phyloP scores from a whole-genome alignment of 2,113 vertebrate species.

The Acanthochromis polyacanthus region DNA sequence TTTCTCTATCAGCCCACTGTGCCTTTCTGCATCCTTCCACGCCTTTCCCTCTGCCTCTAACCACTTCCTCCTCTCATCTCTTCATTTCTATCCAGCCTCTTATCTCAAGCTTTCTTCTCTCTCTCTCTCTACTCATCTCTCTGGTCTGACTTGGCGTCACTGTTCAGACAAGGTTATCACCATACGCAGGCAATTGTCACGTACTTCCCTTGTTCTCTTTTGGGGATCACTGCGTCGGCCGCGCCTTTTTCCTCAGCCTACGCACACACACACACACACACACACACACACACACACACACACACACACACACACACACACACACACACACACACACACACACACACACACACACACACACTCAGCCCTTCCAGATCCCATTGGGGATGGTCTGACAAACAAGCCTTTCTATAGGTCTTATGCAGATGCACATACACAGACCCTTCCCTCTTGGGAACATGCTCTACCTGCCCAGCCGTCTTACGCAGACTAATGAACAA shows the following conservation, averaged over 20 bases:
- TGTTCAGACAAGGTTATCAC: conserved; percentile 76
- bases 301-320: neutral
- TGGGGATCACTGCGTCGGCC: conserved; percentile 55
- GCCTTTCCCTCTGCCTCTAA: conserved; percentile 35
- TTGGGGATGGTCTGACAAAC: conserved; percentile 52
- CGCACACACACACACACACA: neutral
- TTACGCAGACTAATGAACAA: conserved; percentile 77
- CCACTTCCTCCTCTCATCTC: conserved; percentile 38
- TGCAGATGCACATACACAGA: conserved; percentile 43
- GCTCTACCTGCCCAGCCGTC: conserved; percentile 60
- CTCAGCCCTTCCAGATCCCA: conserved; percentile 27
- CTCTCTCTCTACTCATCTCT: conserved; percentile 58
- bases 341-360: neutral
- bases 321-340: neutral
- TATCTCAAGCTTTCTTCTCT: conserved; percentile 45
- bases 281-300: neutral
- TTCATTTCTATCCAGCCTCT: conserved; percentile 46
- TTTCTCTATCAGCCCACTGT: conserved; percentile 45
- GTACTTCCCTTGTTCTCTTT: conserved; percentile 55
- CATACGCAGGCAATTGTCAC: conserved; percentile 38
- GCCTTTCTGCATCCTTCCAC: conserved; percentile 36
- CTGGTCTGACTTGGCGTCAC: conserved; percentile 54
- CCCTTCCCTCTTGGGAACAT: conserved; percentile 29
- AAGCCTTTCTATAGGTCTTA: conserved; percentile 55
- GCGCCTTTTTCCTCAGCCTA: conserved; percentile 11